Evolutionary conservation across 2,888 invertebrate genomes (phyloP), one percentile per base, ranked within the genome.

Genomic region (Thereva nobilitata): DNA sequence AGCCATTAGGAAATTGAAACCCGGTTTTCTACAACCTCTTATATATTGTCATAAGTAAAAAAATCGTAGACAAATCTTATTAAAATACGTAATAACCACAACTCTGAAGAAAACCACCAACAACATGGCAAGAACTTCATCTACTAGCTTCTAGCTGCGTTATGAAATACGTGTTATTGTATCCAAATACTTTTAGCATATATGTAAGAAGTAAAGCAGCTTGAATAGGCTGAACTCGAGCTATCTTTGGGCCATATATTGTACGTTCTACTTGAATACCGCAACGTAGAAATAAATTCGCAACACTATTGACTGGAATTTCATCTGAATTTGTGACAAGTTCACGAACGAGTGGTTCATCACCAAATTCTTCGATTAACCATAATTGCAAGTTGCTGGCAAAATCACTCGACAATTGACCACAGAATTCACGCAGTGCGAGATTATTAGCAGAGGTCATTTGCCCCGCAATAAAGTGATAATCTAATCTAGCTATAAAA

Each of bases 161-260:
- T 50, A 70, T 41, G 52, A 71, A 71, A 56, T 70, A 71, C 5
- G 57, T 66, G 41, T 69, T 70, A 56, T 67, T 70, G 12, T 70
- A 70, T 6, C 72, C 72, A 37, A 69, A 54, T 3, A 63, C 61
- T 54, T 71, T 68, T 2, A 72, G 54, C 52, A 72, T 56, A 56
- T 68, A 69, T 6, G 70, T 70, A 10, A 71, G 42, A 44, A 72
- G 54, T n/a, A 70, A 45, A n/a, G 67, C 40, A 6, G 64, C 56
- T n/a, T 66, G 53, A 38, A 61, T 40, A 6, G 65, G 53, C 49
- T 70, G 69, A 12, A 63, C 49, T 23, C 67, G 45, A 42, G 50
- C 59, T 42, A 69, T 65, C 56, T 59, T 50, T 10, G 67, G 55
- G 7, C 68, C 69, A 23, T 59, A 66, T 8, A 67, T 61, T n/a